phyloP scores from a whole-genome alignment of 1,140 invertebrate genomes.

The Drosophila equinoxialis region DNA sequence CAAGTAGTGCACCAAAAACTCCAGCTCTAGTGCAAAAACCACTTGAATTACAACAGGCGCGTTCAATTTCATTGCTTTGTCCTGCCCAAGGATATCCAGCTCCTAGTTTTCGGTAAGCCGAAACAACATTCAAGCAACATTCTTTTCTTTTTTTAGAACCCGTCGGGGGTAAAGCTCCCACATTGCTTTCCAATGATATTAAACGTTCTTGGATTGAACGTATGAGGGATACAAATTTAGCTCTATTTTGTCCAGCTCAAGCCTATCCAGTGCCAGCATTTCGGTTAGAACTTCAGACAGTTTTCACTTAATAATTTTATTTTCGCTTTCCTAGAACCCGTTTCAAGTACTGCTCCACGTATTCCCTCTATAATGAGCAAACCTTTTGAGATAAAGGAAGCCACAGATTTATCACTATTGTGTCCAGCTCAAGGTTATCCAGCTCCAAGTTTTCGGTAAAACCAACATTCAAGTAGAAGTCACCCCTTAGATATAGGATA shows the following conservation, averaged over 20 bases:
- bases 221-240: conserved; percentile 54
- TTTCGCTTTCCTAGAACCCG: conserved; percentile 72
- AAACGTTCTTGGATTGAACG: conserved; percentile 85
- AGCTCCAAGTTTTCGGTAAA: conserved; percentile 86
- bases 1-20: conserved; percentile 84
- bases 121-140: conserved; percentile 55
- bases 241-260: conserved; percentile 86
- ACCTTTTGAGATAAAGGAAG: conserved; percentile 84
- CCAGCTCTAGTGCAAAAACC: conserved; percentile 62
- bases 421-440: conserved; percentile 88
- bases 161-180: conserved; percentile 88
- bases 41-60: conserved; percentile 57
- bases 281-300: conserved; percentile 85
- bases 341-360: conserved; percentile 77
- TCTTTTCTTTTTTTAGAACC: conserved; percentile 85
- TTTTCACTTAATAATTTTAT: conserved; percentile 29
- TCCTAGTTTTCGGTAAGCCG: conserved; percentile 82
- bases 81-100: conserved; percentile 88
- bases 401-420: conserved; percentile 58
- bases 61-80: conserved; percentile 85
- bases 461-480: conserved; percentile 31
- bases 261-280: conserved; percentile 87
- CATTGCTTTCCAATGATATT: conserved; percentile 86
- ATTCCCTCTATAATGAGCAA: conserved; percentile 82
- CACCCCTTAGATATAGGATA: background rate